Base-by-base conservation (phyloP, 2,113 vertebrate genomes). In the Apteryx owenii region DNA sequence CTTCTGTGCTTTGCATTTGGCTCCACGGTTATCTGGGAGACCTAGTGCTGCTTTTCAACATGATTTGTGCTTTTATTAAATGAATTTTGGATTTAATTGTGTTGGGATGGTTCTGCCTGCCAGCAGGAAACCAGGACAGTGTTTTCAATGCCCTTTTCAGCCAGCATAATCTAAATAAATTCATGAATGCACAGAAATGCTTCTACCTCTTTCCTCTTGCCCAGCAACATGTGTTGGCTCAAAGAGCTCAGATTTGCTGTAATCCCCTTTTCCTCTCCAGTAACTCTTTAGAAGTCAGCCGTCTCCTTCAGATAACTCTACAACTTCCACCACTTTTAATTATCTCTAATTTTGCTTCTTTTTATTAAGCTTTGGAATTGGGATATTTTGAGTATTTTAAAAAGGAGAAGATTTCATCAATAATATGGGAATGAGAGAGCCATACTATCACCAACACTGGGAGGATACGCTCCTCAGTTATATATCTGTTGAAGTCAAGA, bases 71-170 rank as follows among this genome's bases (percentile, higher is more conserved):
- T 80, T 89, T 93, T 96, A 93, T 96, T 96, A 97, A 97, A 91
- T 58, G 89, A 81, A 94, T 95, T 96, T 96, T 29, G 54, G 73
- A 94, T 75, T 90, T 97, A 96, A 97, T 97, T 97, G 72, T 92
- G 60, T 96, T 97, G 89, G 48, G 85, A 95, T 88, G 68, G 79
- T 88, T 90, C 71, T 92, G 88, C 72, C 68, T 96, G 92, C 93
- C 85, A 95, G 61, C 80, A 95, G 71, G 81, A 97, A 96, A 91
- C 51, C 21, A 44, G 90, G 77, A 84, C 86, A 89, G 56, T 54
- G 12, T 92, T 93, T 96, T 89, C 68, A 93, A 60, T 89, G 64
- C 54, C 85, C 56, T 97, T 71, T 64, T 97, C 87, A 95, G 64
- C 77, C 40, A 0, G 0, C 42, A 46, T 93, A 92, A 94, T 93